Evolutionary conservation across 1,140 invertebrate genomes (phyloP).

Genomic region (Penaeus vannamei): DNA sequence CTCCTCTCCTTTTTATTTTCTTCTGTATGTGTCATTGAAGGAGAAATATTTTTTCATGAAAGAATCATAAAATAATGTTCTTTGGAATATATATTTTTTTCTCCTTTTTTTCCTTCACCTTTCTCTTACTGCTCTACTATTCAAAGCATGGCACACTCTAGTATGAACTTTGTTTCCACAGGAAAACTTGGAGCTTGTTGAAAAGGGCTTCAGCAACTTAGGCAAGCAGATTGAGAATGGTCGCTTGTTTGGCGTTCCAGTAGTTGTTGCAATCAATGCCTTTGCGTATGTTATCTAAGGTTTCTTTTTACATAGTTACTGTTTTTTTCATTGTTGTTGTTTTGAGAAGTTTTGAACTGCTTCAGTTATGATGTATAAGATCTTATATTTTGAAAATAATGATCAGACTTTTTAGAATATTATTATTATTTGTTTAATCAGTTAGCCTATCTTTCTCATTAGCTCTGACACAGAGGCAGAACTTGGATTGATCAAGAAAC

Average conservation of each 20-base stretch:
- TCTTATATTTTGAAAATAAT: neutral
- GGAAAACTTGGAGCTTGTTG: constrained; percentile 92
- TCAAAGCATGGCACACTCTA: neutral
- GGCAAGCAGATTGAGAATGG: constrained; percentile 96
- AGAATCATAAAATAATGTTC: no score
- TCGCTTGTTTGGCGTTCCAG: constrained; percentile 90
- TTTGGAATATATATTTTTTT: no score
- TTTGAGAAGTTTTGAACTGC: neutral
- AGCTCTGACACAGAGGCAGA: constrained; percentile 92
- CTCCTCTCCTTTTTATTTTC: neutral
- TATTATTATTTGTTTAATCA: neutral
- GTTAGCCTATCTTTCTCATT: constrained; percentile 68
- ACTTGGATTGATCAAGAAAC: constrained; percentile 84
- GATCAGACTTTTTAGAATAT: constrained; percentile 1
- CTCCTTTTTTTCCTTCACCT: neutral
- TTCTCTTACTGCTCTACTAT: neutral
- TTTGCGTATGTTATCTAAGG: constrained; percentile 79
- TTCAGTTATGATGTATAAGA: neutral
- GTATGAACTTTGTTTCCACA: constrained; percentile 68
- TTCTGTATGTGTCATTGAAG: no score
- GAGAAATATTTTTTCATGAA: no score
- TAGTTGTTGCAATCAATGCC: constrained; percentile 95
- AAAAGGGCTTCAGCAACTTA: constrained; percentile 91
- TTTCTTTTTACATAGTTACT: neutral
- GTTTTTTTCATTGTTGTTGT: constrained; percentile 4